Evolutionary conservation across 2,888 invertebrate genomes (phyloP).

Genomic region (Polydrusus pterygomalis): DNA sequence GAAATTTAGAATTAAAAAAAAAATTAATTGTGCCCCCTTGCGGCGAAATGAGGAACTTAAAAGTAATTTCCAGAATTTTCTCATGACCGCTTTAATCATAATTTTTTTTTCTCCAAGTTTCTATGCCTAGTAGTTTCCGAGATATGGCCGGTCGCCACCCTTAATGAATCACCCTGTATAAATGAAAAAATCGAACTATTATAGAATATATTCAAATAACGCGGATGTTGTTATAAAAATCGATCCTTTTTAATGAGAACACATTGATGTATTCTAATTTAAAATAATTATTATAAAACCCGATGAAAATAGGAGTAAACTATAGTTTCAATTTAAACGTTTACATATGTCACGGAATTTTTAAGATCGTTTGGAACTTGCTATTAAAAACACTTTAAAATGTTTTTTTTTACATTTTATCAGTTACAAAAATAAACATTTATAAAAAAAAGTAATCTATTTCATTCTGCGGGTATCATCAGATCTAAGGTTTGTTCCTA

Average conservation of each 20-base stretch:
- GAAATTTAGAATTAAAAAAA: no score
- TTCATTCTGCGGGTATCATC: not conserved
- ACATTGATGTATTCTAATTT: slow-evolving; percentile 37
- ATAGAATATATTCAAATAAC: not conserved
- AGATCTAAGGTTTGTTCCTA: not conserved
- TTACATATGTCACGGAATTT: slow-evolving; percentile 39
- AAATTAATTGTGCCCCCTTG: no score
- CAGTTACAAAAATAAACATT: slow-evolving; percentile 71
- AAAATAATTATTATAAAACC: slow-evolving; percentile 22
- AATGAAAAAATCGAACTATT: not conserved
- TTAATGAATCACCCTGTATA: not conserved
- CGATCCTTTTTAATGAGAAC: slow-evolving; percentile 9
- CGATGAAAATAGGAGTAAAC: slow-evolving; percentile 30
- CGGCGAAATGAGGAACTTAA: no score
- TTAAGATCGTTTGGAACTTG: slow-evolving; percentile 59
- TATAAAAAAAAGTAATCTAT: slow-evolving; percentile 64
- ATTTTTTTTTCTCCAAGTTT: no score
- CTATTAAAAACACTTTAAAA: slow-evolving; percentile 69
- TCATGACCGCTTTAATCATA: no score
- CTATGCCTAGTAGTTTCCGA: no score
- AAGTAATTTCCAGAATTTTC: no score
- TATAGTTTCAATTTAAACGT: slow-evolving; percentile 39
- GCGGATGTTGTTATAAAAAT: slow-evolving; percentile 16
- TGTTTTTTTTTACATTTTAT: slow-evolving; percentile 69
- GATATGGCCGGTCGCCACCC: no score